phyloP scores from a whole-genome alignment of 2,113 vertebrate species.

The Melanostigma gelatinosum region DNA sequence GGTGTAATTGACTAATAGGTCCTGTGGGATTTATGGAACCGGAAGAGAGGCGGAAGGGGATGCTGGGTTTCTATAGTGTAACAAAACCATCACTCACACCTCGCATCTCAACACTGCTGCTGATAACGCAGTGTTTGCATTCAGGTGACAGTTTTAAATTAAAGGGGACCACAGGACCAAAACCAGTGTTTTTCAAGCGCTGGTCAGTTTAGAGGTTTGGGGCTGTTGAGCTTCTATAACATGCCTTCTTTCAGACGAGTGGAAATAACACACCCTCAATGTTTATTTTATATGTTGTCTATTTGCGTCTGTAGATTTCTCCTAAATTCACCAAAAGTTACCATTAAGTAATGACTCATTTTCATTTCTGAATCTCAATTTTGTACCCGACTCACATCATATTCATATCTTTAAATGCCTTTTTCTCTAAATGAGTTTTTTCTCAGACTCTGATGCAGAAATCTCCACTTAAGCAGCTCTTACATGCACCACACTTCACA shows the following conservation, averaged over 20 bases:
- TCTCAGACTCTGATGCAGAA: no score
- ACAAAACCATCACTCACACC: slow-evolving; percentile 54
- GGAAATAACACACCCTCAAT: background rate
- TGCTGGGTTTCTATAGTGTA: slow-evolving; percentile 21
- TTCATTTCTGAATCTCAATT: background rate
- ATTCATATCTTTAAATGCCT: no score
- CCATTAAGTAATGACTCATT: background rate
- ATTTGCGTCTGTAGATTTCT: background rate
- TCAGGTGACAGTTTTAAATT: slow-evolving; percentile 34
- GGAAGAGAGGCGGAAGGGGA: slow-evolving; percentile 22
- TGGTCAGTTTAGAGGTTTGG: no score
- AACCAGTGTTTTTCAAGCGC: no score
- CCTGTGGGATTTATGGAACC: slow-evolving; percentile 64
- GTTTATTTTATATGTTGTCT: background rate
- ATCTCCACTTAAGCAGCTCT: no score
- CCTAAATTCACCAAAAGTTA: background rate
- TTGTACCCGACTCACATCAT: no score
- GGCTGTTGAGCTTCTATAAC: no score
- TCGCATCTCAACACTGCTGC: slow-evolving; percentile 23
- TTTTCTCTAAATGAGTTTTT: no score
- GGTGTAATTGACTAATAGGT: slow-evolving; percentile 79
- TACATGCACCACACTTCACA: background rate
- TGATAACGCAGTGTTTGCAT: slow-evolving; percentile 31
- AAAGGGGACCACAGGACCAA: no score
- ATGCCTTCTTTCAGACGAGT: background rate